phyloP scores from a whole-genome alignment of 2,113 vertebrate species.

The Coracopsis vasa region DNA sequence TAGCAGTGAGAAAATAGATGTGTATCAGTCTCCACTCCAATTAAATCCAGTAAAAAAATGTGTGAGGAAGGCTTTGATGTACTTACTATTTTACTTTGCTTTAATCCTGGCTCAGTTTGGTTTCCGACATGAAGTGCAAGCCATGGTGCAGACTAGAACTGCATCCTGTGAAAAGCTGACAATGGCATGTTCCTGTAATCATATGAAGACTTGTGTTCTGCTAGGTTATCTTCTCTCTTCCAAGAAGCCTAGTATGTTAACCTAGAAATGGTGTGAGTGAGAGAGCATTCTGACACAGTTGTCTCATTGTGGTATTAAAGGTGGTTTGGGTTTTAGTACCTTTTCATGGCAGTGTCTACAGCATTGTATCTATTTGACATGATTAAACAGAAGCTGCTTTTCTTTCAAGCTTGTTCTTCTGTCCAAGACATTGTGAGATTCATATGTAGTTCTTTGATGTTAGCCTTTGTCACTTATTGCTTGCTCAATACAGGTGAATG shows the following conservation, averaged over 20 bases:
- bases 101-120: not conserved
- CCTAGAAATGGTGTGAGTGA: not conserved
- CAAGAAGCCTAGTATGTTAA: not conserved
- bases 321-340: rapidly evolving
- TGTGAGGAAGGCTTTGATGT: not conserved
- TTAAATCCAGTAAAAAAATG: not conserved
- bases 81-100: not conserved
- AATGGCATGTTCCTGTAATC: not conserved
- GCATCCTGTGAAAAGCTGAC: not conserved
- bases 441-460: not conserved
- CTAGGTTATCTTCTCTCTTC: not conserved
- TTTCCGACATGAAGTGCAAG: not conserved
- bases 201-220: not conserved
- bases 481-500: not conserved
- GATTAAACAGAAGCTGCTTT: not conserved
- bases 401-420: not conserved
- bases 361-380: not conserved
- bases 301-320: not conserved
- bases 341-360: not conserved
- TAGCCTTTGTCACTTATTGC: not conserved
- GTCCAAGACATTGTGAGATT: not conserved
- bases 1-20: not conserved
- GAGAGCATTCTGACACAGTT: not conserved
- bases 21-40: not conserved
- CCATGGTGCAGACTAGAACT: not conserved